These are phyloP conservation scores for Drosophila tristis DNA, from an alignment of 1,140 invertebrate genomes.

Conservation along the genomic window DNA sequence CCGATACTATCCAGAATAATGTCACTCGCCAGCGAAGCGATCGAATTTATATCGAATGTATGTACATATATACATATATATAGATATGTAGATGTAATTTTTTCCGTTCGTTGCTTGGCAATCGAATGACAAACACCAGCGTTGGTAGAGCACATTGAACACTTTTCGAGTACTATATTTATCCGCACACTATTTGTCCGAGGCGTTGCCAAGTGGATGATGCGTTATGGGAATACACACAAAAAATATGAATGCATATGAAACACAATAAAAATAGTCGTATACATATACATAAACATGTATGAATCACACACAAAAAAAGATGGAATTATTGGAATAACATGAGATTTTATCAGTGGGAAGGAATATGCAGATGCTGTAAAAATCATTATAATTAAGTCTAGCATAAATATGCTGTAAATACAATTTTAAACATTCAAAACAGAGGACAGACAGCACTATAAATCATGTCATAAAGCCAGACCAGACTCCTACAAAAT, in stretches of 20 bases:
- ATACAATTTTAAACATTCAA: slow-evolving; percentile 75
- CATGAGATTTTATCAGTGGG: slow-evolving; percentile 71
- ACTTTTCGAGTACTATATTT: slow-evolving; percentile 35
- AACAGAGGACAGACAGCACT: slow-evolving; percentile 52
- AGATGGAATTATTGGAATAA: slow-evolving; percentile 31
- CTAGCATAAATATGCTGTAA: slow-evolving; percentile 68
- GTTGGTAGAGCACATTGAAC: slow-evolving; percentile 36
- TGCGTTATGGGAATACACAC: slow-evolving; percentile 17
- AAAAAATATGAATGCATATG: slow-evolving; percentile 30
- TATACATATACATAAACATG: neutral
- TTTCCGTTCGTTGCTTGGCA: slow-evolving; percentile 41
- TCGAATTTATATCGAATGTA: slow-evolving; percentile 36
- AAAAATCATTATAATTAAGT: slow-evolving; percentile 73
- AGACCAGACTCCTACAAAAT: slow-evolving; percentile 23
- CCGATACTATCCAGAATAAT: slow-evolving; percentile 44
- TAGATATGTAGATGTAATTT: slow-evolving; percentile 24
- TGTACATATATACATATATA: slow-evolving; percentile 10
- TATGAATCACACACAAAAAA: slow-evolving; percentile 6
- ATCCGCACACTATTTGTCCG: slow-evolving; percentile 18
- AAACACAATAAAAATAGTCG: slow-evolving; percentile 48
- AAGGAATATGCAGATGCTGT: slow-evolving; percentile 64
- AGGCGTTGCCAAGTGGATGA: slow-evolving; percentile 1
- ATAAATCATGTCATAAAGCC: slow-evolving; percentile 55
- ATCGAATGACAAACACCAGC: slow-evolving; percentile 14
- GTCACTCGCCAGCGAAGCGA: slow-evolving; percentile 38